Percentiles rank a stretch among this genome's conserved stretches.
Conservation (phyloP, 1,140 invertebrate species). For the Caerostris extrusa region DNA sequence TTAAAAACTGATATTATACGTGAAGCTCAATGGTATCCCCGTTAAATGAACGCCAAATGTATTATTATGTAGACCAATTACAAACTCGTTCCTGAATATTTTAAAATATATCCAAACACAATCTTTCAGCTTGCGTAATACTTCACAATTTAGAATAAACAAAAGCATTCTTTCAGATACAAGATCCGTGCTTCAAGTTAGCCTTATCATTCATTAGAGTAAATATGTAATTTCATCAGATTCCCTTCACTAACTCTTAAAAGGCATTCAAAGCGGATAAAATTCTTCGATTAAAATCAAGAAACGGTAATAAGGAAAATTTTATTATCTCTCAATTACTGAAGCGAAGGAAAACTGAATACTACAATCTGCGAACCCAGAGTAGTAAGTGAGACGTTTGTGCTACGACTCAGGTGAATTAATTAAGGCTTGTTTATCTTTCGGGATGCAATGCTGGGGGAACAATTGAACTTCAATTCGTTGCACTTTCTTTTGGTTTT, state of each 20-base stretch:
- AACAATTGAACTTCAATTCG: slow-evolving; percentile 20
- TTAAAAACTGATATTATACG: no score
- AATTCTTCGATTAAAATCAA: slow-evolving; percentile 29
- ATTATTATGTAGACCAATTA: no score
- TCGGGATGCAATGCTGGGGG: background rate
- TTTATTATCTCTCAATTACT: background rate
- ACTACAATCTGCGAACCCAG: background rate
- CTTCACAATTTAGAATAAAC: no score
- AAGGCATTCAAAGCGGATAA: background rate
- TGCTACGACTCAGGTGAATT: slow-evolving; percentile 48
- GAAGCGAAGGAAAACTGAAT: background rate
- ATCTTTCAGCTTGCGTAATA: no score
- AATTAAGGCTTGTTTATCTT: slow-evolving; percentile 64
- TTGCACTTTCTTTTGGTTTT: background rate
- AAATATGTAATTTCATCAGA: background rate
- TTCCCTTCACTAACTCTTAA: background rate
- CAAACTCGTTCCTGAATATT: background rate
- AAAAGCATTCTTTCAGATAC: no score
- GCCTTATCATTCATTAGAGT: background rate
- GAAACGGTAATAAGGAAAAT: background rate
- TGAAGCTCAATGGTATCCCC: no score
- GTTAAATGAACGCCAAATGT: no score
- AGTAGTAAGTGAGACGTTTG: background rate
- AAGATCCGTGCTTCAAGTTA: no score
- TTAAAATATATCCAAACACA: background rate